Conservation (phyloP, 2,113 vertebrate genomes). For the Dicentrarchus labrax region DNA sequence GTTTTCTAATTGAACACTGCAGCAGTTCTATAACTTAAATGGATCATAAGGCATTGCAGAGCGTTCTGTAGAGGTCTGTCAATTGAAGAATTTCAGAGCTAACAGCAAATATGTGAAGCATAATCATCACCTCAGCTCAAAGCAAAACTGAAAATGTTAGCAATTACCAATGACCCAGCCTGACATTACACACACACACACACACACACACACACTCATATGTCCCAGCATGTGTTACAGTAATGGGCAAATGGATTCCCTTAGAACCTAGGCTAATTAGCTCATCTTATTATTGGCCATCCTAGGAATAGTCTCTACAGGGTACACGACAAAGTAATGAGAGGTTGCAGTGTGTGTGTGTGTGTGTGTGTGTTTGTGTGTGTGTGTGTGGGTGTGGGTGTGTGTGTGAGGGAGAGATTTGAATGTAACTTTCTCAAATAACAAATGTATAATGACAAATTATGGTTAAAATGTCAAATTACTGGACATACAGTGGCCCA, state of each 20-base stretch:
- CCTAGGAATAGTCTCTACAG: slow-evolving; percentile 74
- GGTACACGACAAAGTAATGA: slow-evolving; percentile 60
- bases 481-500: neutral
- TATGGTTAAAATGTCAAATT: neutral
- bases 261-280: slow-evolving; percentile 81
- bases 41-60: neutral
- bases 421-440: neutral
- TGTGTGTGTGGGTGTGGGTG: slow-evolving; percentile 13
- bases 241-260: slow-evolving; percentile 79
- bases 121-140: slow-evolving; percentile 25
- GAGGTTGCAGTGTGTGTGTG: slow-evolving; percentile 10
- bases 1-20: slow-evolving; percentile 51
- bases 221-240: slow-evolving; percentile 61
- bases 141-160: slow-evolving; percentile 49
- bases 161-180: slow-evolving; percentile 52
- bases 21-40: slow-evolving; percentile 13
- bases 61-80: slow-evolving; percentile 3
- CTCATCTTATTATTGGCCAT: slow-evolving; percentile 74
- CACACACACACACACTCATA: slow-evolving; percentile 25
- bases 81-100: slow-evolving; percentile 25
- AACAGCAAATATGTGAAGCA: slow-evolving; percentile 19
- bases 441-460: slow-evolving; percentile 1
- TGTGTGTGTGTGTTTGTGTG: slow-evolving; percentile 11
- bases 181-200: slow-evolving; percentile 46
- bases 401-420: neutral